A percentile compares a stretch with the other conserved stretches of the same genome.
These are phyloP conservation scores for Nycteola revayana DNA, from an alignment of 2,888 invertebrate genomes.

Conservation along the genomic window DNA sequence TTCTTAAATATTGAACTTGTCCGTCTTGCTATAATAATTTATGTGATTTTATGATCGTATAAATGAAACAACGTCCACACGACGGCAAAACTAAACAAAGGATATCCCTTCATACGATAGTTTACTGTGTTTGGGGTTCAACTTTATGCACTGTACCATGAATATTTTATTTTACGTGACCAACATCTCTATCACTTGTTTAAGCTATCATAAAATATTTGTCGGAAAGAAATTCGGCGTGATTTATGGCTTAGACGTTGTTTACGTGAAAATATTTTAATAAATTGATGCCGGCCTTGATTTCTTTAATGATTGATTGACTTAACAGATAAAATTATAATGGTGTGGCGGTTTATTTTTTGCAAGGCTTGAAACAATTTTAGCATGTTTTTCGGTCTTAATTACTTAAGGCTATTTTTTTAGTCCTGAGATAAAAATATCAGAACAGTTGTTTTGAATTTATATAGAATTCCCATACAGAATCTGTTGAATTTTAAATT, in stretches of 20 bases:
- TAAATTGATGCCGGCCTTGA: too few relatives aligned
- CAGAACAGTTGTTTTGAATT: too few relatives aligned
- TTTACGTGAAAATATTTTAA: too few relatives aligned
- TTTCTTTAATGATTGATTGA: too few relatives aligned
- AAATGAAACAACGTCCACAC: slow-evolving; percentile 23
- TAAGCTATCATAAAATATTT: slow-evolving; percentile 31
- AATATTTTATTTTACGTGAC: slow-evolving; percentile 39
- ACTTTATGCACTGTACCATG: slow-evolving; percentile 35
- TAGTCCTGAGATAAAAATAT: too few relatives aligned
- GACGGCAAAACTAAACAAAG: slow-evolving; percentile 32
- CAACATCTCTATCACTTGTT: slow-evolving; percentile 33
- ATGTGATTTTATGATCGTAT: slow-evolving; percentile 29
- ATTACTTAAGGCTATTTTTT: too few relatives aligned
- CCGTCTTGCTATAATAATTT: slow-evolving; percentile 29
- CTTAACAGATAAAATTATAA: too few relatives aligned
- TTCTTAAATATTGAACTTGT: slow-evolving; percentile 29
- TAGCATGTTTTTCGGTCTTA: too few relatives aligned
- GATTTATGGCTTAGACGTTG: slow-evolving; percentile 3
- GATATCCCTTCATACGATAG: slow-evolving; percentile 30
- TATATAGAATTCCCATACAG: too few relatives aligned
- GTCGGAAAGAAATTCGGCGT: slow-evolving; percentile 19
- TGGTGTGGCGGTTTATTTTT: too few relatives aligned
- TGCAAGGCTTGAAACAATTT: too few relatives aligned
- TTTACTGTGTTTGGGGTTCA: slow-evolving; percentile 27
- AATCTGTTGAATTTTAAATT: too few relatives aligned